Conservation (phyloP, 1,140 invertebrate genomes). For the Cyclina sinensis region DNA sequence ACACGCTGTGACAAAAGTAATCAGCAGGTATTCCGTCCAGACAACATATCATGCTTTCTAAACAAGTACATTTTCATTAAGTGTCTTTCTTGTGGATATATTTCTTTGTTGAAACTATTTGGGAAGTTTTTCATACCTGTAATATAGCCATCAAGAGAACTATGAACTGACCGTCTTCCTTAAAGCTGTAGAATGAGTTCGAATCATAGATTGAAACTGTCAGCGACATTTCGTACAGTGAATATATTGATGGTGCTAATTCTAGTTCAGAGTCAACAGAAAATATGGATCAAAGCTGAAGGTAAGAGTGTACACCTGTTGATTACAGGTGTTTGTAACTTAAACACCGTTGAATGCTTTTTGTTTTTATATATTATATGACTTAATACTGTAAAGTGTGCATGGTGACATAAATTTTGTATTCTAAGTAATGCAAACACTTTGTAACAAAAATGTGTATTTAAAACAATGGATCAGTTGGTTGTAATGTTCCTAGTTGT, state of each 20-base stretch:
- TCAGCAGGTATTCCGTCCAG: background rate
- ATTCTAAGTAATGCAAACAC: too few species aligned
- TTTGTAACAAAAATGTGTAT: too few species aligned
- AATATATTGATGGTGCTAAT: background rate
- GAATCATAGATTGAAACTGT: conserved; percentile 27
- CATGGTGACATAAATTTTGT: too few species aligned
- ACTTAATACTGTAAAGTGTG: too few species aligned
- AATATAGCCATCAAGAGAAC: too few species aligned
- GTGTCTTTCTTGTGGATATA: background rate
- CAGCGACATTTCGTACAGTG: background rate
- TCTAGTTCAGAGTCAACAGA: background rate
- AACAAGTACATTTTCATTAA: background rate
- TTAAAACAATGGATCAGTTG: too few species aligned
- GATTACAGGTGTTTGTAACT: background rate
- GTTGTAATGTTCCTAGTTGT: too few species aligned
- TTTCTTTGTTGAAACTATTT: too few species aligned
- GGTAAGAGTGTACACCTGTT: background rate
- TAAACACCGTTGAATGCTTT: too few species aligned
- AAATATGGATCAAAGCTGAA: background rate
- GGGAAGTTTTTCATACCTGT: too few species aligned
- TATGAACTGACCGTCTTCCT: background rate
- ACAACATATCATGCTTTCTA: background rate
- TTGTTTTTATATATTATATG: too few species aligned
- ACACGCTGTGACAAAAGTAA: background rate
- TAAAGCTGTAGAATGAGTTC: conserved; percentile 4